Percentiles rank a stretch among this genome's conserved stretches.
These are phyloP conservation scores for Frankliniella intonsa DNA, from an alignment of 2,888 invertebrate species.

Conservation along the genomic window DNA sequence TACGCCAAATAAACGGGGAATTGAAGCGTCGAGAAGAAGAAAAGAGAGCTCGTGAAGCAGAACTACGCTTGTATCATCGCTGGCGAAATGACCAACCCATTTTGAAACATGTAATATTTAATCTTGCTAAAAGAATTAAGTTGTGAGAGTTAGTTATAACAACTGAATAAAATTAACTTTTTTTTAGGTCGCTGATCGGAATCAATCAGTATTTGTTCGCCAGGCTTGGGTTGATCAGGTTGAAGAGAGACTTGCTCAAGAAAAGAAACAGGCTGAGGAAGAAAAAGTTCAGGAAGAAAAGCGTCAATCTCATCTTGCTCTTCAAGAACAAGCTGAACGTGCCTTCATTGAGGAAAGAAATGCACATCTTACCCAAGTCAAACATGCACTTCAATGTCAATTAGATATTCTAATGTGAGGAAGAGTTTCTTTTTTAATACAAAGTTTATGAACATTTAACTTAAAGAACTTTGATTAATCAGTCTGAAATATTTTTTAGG, in stretches of 20 bases:
- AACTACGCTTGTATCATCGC: neutral
- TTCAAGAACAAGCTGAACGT: neutral
- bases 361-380: neutral
- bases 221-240: conserved; percentile 7
- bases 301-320: neutral
- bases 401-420: neutral
- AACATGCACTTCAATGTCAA: conserved; percentile 3
- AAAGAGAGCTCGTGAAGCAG: neutral
- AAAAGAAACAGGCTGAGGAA: neutral
- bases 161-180: neutral
- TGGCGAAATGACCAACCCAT: neutral
- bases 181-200: neutral
- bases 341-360: neutral
- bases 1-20: neutral
- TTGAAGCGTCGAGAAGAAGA: neutral
- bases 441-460: neutral
- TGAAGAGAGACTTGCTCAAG: neutral
- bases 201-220: neutral
- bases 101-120: neutral
- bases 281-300: neutral
- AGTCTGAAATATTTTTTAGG: neutral
- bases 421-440: neutral
- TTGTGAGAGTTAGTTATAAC: neutral
- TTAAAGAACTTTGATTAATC: too few relatives aligned
- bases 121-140: neutral